A percentile compares a stretch with the other conserved stretches of the same genome.
phyloP scores from a whole-genome alignment of 1,140 invertebrate species.

The Nylanderia fulva region DNA sequence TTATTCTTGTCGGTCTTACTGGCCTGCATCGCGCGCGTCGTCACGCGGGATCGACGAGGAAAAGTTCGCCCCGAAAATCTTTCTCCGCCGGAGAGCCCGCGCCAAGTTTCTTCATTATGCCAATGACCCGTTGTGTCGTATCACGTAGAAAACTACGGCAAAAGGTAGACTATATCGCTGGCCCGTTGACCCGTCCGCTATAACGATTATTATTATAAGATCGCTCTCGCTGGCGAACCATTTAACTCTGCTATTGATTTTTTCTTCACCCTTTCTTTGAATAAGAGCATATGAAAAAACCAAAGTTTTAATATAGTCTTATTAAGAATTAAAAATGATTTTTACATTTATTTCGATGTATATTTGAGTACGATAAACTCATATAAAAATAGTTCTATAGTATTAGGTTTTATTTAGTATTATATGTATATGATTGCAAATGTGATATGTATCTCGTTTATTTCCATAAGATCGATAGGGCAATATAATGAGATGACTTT shows the following conservation, averaged over 20 bases:
- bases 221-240: not conserved
- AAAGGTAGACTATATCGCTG: constrained; percentile 17
- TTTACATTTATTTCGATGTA: not conserved
- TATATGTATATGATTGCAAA: not conserved
- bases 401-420: not conserved
- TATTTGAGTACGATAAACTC: not conserved
- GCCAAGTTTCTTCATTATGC: constrained; percentile 77
- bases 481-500: too few relatives aligned
- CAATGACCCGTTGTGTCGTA: constrained; percentile 72
- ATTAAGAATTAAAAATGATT: constrained; percentile 12
- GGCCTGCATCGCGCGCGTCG: constrained; percentile 46
- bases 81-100: constrained; percentile 21
- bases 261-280: not conserved
- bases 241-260: constrained; percentile 5
- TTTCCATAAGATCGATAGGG: constrained; percentile 6
- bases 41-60: constrained; percentile 25
- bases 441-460: constrained; percentile 9
- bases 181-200: constrained; percentile 39
- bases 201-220: constrained; percentile 13
- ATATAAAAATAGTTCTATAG: not conserved
- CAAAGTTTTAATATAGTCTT: not conserved
- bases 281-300: not conserved
- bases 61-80: constrained; percentile 70
- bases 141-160: constrained; percentile 60
- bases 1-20: constrained; percentile 66